phyloP scores from a whole-genome alignment of 2,797 vertebrate species.

The Tamandua tetradactyla region DNA sequence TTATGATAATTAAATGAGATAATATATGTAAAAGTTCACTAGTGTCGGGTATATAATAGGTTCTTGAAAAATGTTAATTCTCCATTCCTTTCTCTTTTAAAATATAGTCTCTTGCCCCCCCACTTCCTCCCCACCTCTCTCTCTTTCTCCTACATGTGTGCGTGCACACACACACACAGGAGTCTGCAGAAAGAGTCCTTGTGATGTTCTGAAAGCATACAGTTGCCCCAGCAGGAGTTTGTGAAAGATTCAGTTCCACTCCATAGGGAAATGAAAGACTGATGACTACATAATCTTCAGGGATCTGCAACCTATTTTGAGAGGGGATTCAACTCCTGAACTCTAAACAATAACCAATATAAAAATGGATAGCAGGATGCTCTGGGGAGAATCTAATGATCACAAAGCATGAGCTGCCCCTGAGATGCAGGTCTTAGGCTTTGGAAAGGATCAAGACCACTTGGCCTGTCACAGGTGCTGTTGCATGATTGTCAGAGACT shows the following conservation, averaged over 20 bases:
- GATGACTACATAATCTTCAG: not conserved
- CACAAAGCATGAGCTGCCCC: not conserved
- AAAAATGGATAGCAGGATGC: not conserved
- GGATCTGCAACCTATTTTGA: not conserved
- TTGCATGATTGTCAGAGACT: not conserved
- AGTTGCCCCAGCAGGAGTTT: not conserved
- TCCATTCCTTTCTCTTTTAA: not conserved
- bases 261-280: not conserved
- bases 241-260: not conserved
- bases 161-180: not conserved
- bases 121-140: not conserved
- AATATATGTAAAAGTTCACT: not conserved
- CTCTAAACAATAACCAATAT: not conserved
- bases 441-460: not conserved
- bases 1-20: not conserved
- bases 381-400: not conserved
- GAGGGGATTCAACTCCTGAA: not conserved
- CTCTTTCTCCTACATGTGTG: not conserved
- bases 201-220: not conserved
- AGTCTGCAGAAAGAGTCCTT: not conserved
- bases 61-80: constrained; percentile 26
- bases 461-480: not conserved
- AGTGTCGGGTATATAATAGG: not conserved
- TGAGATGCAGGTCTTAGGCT: fast-evolving
- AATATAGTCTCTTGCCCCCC: not conserved